Conservation (phyloP, 2,113 vertebrate genomes). For the Nothocercus nigrocapillus region DNA sequence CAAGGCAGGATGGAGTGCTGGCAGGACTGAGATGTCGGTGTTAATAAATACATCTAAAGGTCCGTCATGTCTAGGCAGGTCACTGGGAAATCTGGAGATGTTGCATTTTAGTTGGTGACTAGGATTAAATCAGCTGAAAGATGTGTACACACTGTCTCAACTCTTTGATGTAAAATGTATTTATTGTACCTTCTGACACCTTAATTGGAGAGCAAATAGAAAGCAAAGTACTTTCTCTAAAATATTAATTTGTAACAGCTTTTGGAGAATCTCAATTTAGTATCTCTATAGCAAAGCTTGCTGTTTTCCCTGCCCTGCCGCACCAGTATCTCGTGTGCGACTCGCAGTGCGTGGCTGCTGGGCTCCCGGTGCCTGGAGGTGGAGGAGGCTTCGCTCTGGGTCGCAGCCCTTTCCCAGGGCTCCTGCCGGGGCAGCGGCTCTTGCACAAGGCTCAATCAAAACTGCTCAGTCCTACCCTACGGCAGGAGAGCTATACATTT, state of each 20-base stretch:
- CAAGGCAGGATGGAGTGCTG: neutral
- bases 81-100: conserved; percentile 1
- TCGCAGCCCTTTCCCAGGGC: neutral
- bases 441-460: neutral
- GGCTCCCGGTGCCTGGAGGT: neutral
- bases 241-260: neutral
- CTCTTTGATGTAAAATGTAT: neutral
- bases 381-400: neutral
- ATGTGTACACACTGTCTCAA: conserved; percentile 6
- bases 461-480: neutral
- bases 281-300: neutral
- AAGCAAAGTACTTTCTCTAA: neutral
- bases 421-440: neutral
- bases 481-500: neutral
- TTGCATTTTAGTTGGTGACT: neutral
- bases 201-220: neutral
- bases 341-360: neutral
- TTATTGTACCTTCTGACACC: neutral
- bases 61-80: conserved; percentile 34
- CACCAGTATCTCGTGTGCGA: accelerated
- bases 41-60: neutral
- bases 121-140: neutral
- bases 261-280: neutral
- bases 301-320: neutral
- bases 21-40: neutral